Percentiles rank a stretch among this genome's conserved stretches.
Evolutionary conservation across 92 coral and sea anemone species (phyloP).

Genomic region (Palythoa grandiflora): DNA sequence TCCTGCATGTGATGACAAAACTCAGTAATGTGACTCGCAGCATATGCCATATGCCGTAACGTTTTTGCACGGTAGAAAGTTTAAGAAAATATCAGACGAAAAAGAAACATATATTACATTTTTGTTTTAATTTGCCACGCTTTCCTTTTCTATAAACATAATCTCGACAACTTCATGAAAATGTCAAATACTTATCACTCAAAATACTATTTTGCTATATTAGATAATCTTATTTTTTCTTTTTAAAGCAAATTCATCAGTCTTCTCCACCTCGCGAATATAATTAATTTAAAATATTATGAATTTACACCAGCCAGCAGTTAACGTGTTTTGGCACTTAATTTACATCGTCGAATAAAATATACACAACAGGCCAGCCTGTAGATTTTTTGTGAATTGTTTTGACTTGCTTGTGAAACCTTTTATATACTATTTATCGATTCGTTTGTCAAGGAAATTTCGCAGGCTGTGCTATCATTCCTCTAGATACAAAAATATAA

Average conservation of each 20-base stretch:
- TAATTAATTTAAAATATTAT: not conserved
- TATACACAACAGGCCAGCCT: slow-evolving; percentile 45
- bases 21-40: not conserved
- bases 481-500: slow-evolving; percentile 24
- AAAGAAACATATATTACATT: not conserved
- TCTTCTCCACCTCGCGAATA: not conserved
- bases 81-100: not conserved
- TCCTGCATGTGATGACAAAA: too few relatives aligned
- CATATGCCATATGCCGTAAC: not conserved
- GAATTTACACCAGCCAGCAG: slow-evolving; percentile 31
- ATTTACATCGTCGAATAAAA: slow-evolving; percentile 6
- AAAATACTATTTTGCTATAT: not conserved
- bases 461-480: slow-evolving; percentile 6
- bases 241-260: not conserved
- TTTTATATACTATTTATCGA: not conserved
- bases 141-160: not conserved
- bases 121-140: not conserved
- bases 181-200: not conserved
- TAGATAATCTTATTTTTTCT: not conserved
- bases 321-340: not conserved
- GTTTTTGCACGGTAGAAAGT: not conserved
- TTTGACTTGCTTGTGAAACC: slow-evolving; percentile 4
- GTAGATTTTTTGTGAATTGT: not conserved
- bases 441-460: not conserved
- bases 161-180: too few relatives aligned